Evolutionary conservation across 2,888 invertebrate genomes (phyloP).

Genomic region (Polyommatus icarus): DNA sequence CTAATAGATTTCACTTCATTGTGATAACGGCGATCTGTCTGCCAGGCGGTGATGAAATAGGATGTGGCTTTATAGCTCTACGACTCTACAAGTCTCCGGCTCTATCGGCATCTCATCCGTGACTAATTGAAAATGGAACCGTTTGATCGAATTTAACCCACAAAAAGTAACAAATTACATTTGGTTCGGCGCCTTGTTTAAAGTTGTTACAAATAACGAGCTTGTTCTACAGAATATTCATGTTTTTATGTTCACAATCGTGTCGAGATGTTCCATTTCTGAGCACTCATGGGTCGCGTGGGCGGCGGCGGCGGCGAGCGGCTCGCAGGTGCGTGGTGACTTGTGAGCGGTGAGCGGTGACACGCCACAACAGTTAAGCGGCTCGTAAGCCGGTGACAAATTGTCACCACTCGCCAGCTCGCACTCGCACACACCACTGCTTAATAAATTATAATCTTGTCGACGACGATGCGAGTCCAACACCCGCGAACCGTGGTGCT

Average conservation of each 20-base stretch:
- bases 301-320: not conserved
- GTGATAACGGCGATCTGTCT: not conserved
- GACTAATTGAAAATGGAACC: not conserved
- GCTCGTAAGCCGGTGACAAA: not conserved
- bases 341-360: not conserved
- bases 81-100: not conserved
- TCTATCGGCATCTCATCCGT: not conserved
- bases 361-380: slow-evolving; percentile 3
- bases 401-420: not conserved
- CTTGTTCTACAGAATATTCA: not conserved
- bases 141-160: not conserved
- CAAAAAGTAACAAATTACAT: not conserved
- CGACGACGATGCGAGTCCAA: not conserved
- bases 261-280: not conserved
- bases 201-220: not conserved
- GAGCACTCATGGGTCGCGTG: not conserved
- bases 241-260: not conserved
- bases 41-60: not conserved
- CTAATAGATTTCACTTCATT: not conserved
- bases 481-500: not conserved
- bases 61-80: not conserved
- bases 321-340: not conserved
- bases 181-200: not conserved
- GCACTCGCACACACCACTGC: not conserved
- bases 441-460: not conserved